Conservation (phyloP, 2,888 invertebrate species). For the Blastobasis lacticolella region DNA sequence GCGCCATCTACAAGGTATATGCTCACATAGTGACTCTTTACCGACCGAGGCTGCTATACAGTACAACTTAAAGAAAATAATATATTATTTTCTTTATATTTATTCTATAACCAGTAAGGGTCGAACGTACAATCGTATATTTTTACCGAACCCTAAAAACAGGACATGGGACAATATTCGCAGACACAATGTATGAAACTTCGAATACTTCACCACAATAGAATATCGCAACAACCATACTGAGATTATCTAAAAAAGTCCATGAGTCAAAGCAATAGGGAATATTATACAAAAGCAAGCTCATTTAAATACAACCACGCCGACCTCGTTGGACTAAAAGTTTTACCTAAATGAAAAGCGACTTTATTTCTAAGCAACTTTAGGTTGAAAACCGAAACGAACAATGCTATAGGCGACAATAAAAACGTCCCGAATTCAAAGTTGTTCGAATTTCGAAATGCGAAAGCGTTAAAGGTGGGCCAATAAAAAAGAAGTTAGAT, state of each 20-base stretch:
- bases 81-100: too few species aligned
- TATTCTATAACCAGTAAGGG: too few species aligned
- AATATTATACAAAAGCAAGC: conserved; percentile 13
- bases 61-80: too few species aligned
- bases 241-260: conserved; percentile 18
- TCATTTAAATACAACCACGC: conserved; percentile 20
- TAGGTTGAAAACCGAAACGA: background rate
- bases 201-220: conserved; percentile 23
- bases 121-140: background rate
- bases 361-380: background rate
- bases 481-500: conserved; percentile 64
- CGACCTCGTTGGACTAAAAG: conserved; percentile 38
- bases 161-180: conserved; percentile 46
- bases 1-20: too few species aligned
- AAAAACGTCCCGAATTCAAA: conserved; percentile 66
- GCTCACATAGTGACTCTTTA: too few species aligned
- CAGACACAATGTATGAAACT: conserved; percentile 51
- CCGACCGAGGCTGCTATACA: too few species aligned
- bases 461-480: conserved; percentile 64
- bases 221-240: conserved; percentile 20
- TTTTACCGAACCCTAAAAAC: conserved; percentile 22
- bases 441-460: conserved; percentile 49
- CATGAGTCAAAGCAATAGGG: conserved; percentile 8
- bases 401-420: conserved; percentile 30
- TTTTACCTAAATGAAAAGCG: conserved; percentile 38